Percentiles rank a stretch among this genome's conserved stretches.
Evolutionary conservation across 2,888 invertebrate genomes (phyloP).

Genomic region (Desoria tigrina): DNA sequence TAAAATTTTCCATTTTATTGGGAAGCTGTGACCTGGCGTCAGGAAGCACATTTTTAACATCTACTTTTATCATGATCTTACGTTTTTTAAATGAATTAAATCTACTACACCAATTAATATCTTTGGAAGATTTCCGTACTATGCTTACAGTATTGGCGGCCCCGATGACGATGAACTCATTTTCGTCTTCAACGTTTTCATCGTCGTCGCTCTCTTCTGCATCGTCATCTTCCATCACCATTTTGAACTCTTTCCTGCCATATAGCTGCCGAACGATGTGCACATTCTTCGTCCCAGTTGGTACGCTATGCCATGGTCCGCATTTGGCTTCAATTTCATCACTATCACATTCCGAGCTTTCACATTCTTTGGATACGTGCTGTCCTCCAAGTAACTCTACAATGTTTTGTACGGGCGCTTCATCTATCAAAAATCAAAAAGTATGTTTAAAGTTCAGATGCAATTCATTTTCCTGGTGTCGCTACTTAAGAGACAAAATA

Average conservation of each 20-base stretch:
- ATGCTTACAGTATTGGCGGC: constrained; percentile 10
- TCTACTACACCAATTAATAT: neutral
- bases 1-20: neutral
- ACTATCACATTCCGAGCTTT: too few species aligned
- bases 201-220: constrained; percentile 22
- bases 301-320: too few species aligned
- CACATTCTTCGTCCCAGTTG: too few species aligned
- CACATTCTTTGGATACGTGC: too few species aligned
- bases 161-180: neutral
- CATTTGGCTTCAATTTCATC: too few species aligned
- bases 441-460: too few species aligned
- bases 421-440: too few species aligned
- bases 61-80: neutral
- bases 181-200: neutral
- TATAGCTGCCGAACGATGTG: neutral
- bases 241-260: constrained; percentile 8
- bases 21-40: neutral
- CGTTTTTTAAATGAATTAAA: neutral
- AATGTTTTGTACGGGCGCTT: too few species aligned
- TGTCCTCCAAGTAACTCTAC: too few species aligned
- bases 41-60: too few species aligned
- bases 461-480: too few species aligned
- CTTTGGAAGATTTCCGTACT: neutral
- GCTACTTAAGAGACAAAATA: too few species aligned
- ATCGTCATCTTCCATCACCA: constrained; percentile 17